Percentiles rank a stretch among this genome's conserved stretches.
These are phyloP conservation scores for Lasiurus borealis DNA, from an alignment of 2,113 vertebrate species.

Conservation along the genomic window DNA sequence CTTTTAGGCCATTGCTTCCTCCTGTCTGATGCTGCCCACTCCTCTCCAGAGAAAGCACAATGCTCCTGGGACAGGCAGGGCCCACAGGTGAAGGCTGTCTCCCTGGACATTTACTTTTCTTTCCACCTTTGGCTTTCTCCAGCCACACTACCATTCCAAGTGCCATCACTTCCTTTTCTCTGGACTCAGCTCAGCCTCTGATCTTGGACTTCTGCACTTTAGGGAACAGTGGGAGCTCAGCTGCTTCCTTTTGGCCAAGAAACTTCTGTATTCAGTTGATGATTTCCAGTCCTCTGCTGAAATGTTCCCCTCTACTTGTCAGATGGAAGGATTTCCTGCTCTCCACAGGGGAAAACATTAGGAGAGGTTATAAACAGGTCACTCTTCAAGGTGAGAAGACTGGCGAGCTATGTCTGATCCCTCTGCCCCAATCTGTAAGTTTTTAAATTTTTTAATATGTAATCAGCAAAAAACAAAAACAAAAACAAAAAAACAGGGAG, in stretches of 20 bases:
- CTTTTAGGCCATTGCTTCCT: background rate
- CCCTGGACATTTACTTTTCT: background rate
- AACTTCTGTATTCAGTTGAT: background rate
- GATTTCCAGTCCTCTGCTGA: background rate
- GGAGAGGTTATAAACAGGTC: conserved; percentile 26
- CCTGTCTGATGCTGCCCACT: background rate
- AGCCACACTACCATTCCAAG: background rate
- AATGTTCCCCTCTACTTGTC: background rate
- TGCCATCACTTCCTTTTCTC: background rate
- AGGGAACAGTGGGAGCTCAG: background rate
- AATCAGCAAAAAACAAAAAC: background rate
- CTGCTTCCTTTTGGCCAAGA: background rate
- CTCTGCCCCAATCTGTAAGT: background rate
- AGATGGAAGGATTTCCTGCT: background rate
- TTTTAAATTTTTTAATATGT: conserved; percentile 49
- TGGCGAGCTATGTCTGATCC: background rate
- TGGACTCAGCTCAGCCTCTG: background rate
- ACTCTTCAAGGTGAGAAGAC: no score
- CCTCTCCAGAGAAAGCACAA: background rate
- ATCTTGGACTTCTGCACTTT: background rate
- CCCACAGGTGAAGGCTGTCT: background rate
- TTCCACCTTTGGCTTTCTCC: background rate
- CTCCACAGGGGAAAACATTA: background rate
- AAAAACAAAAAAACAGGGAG: background rate
- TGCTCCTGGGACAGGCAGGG: background rate